Evolutionary conservation across 1,140 invertebrate genomes (phyloP), one percentile per base, ranked within the genome.

Genomic region (Spodoptera litura): DNA sequence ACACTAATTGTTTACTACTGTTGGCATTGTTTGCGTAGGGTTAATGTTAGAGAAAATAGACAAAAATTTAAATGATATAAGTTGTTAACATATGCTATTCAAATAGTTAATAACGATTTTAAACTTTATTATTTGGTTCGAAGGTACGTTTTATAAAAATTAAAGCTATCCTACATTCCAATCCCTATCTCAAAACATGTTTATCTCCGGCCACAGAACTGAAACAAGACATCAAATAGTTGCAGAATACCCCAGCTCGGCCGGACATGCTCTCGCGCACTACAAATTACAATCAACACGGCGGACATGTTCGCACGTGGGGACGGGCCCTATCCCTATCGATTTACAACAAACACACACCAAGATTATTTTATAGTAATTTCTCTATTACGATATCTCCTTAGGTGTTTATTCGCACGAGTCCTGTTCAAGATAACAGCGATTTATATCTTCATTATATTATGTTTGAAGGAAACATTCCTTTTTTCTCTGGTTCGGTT

Each of bases 281-380:
- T 91, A 94, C 93, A 94, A 94, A 93, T 94, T 94, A 93, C 93
- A 94, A 93, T 94, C 93, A 94, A 93, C 90, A 91, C 86, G 83
- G 77, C 87, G 82, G 83, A 86, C 91, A 85, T 91, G 90, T 91
- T 88, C 87, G 88, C 90, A 91, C 91, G 90, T 91, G 88, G 85
- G 80, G 88, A 86, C 86, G 66, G 79, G 79, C 81, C 77, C 76
- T 85, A 82, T 78, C 74, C 83, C 89, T 91, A 93, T 93, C 91
- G 92, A 92, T 89, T 91, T 88, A 89, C 87, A 89, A 83, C 83
- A 81, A 84, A 82, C 81, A 91, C 83, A 85, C 78, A 68, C 84
- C 59, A 75, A 75, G 73, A 75, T 75, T 75, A 77, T 93, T 91
- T 92, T 91, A 91, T 84, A 89, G 91, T 93, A 92, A 93, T 93